Conservation (phyloP, 2,888 invertebrate species). For the Harpalus rubripes region DNA sequence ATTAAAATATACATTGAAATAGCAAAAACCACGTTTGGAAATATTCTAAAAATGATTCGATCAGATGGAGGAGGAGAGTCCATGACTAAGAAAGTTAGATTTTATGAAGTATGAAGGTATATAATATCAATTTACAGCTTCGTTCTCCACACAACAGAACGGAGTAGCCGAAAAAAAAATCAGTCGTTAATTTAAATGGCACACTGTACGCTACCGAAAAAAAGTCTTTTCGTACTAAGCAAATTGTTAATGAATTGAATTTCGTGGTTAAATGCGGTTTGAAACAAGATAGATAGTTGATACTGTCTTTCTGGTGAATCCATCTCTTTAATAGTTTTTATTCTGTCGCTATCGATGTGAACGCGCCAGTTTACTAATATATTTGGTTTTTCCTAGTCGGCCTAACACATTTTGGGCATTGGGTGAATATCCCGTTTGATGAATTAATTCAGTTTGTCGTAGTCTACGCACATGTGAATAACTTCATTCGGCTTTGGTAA, state of each 20-base stretch:
- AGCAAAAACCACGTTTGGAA: no score
- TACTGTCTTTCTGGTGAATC: constrained; percentile 65
- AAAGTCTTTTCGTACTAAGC: neutral
- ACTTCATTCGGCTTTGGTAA: constrained; percentile 42
- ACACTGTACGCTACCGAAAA: no score
- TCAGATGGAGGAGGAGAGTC: neutral
- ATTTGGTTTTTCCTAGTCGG: neutral
- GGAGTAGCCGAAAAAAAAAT: neutral
- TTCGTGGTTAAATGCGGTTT: neutral
- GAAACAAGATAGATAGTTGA: no score
- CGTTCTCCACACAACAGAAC: neutral
- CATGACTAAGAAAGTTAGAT: neutral
- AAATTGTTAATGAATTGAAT: neutral
- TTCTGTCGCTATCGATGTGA: constrained; percentile 60
- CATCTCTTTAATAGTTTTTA: no score
- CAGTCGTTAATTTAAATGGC: neutral
- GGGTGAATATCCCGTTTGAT: constrained; percentile 31
- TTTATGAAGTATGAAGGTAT: neutral
- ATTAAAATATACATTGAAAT: no score
- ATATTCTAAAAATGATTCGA: no score
- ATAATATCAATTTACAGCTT: neutral
- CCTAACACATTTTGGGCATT: constrained; percentile 21
- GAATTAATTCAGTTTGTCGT: neutral
- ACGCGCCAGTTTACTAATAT: constrained; percentile 11
- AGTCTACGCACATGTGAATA: constrained; percentile 52